Percentiles rank a stretch among this genome's conserved stretches.
phyloP scores from a whole-genome alignment of 2,797 vertebrate genomes.

The Chaetophractus vellerosus region DNA sequence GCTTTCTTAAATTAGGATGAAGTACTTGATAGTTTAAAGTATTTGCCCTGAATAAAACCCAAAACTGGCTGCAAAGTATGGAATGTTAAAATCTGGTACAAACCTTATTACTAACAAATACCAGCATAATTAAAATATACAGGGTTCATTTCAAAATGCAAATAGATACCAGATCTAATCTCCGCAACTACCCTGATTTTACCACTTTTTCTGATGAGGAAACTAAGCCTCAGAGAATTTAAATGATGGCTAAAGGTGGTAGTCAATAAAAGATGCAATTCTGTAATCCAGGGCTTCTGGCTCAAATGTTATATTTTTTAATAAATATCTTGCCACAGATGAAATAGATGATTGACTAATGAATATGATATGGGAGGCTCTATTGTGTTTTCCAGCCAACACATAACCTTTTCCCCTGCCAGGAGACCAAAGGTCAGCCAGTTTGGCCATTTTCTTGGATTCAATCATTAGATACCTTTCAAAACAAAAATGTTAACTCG shows the following conservation, averaged over 20 bases:
- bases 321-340: constrained; percentile 1
- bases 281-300: neutral
- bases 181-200: neutral
- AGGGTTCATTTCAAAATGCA: constrained; percentile 33
- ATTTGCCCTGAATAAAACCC: neutral
- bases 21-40: constrained; percentile 20
- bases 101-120: neutral
- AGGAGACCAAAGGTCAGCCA: neutral
- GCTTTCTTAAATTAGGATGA: neutral
- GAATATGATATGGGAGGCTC: constrained; percentile 20
- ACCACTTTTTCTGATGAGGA: constrained; percentile 16
- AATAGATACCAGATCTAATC: neutral
- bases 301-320: constrained; percentile 28
- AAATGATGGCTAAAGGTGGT: neutral
- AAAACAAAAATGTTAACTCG: constrained; percentile 82
- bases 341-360: neutral
- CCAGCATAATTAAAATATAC: neutral
- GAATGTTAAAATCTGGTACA: neutral
- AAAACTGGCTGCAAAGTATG: neutral
- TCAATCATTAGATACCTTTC: constrained; percentile 74
- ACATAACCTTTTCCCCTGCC: neutral
- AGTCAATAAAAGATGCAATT: neutral
- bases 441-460: constrained; percentile 57
- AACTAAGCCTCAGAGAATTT: neutral
- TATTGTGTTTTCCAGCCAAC: constrained; percentile 33